Percentiles rank a stretch among this genome's conserved stretches.
Evolutionary conservation across 1,140 invertebrate genomes (phyloP).

Genomic region (Protaetia brevitarsis): DNA sequence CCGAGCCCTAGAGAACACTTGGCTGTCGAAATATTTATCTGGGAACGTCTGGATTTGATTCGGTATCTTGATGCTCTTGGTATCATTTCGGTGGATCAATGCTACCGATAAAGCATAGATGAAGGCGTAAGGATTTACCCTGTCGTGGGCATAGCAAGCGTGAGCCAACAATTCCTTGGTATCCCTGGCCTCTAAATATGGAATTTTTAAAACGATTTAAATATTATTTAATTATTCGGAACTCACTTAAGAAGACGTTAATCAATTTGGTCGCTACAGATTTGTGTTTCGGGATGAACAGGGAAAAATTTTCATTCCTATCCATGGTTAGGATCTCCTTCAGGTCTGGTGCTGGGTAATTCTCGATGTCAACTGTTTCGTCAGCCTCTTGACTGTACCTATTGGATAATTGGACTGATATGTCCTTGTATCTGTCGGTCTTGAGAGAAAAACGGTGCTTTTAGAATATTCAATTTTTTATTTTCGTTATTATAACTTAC

Average conservation of each 20-base stretch:
- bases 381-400: constrained; percentile 53
- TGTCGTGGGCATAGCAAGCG: constrained; percentile 44
- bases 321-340: constrained; percentile 50
- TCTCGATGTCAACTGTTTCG: constrained; percentile 48
- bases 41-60: constrained; percentile 68
- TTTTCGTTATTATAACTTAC: constrained; percentile 40
- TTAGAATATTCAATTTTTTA: background rate
- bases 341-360: constrained; percentile 50
- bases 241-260: constrained; percentile 64
- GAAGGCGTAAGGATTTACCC: constrained; percentile 49
- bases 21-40: constrained; percentile 70
- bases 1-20: constrained; percentile 61
- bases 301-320: constrained; percentile 54
- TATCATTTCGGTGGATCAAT: constrained; percentile 41
- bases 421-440: constrained; percentile 50
- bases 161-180: constrained; percentile 42
- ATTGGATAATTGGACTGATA: constrained; percentile 50
- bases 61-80: constrained; percentile 51
- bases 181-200: constrained; percentile 23
- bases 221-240: background rate
- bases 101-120: constrained; percentile 48
- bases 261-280: constrained; percentile 60
- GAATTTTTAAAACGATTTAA: background rate
- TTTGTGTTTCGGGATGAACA: constrained; percentile 57
- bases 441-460: constrained; percentile 38